Base-by-base conservation (phyloP, 2,888 invertebrate species). In the Meta bourneti region DNA sequence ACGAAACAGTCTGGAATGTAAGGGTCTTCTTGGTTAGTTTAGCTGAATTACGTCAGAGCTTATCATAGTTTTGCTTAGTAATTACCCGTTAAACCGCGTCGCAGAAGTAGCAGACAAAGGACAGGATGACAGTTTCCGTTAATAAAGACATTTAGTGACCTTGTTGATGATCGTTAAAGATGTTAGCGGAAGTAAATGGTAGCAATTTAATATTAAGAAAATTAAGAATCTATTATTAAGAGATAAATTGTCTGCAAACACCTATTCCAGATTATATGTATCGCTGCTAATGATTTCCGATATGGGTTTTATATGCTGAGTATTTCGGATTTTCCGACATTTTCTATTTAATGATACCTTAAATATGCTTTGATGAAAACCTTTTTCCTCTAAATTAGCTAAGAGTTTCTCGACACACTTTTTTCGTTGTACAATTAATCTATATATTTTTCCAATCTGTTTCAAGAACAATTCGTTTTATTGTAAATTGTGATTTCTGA, bases 131-230 rank as follows among this genome's bases (percentile, higher is more conserved):
- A 79, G 11, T 19, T 79, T 19, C 79, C 7, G 51, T 54, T 79
- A 52, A 79, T 79, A 19, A 79, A 79, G 54, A 79, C 54, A 54
- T 19, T 52, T 79, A 52, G 52, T 54, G 52, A n/a, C 79, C 79
- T 54, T 79, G 79, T 79, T 79, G n/a, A 79, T 16, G 16, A 79
- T 79, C 79, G 51, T 52, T 51, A 79, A n/a, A 52, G 52, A 54
- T 61, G 61, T 61, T 16, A 61, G 16, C 61, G 61, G 61, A 61
- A 61, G 61, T 61, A 34, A 34, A 5, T 61, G 61, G 11, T 5
- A 16, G 13, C 61, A 61, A 61, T 61, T 61, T 61, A n/a, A n/a
- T n/a, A n/a, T n/a, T n/a, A 61, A 61, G 61, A 16, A 61, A 61
- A 61, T 61, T 61, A 61, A 61, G 61, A 61, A 61, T 61, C 61